Evolutionary conservation across 53 echinoderm and acorn worm genomes (phyloP).

Genomic region (Paelopatides confundens): DNA sequence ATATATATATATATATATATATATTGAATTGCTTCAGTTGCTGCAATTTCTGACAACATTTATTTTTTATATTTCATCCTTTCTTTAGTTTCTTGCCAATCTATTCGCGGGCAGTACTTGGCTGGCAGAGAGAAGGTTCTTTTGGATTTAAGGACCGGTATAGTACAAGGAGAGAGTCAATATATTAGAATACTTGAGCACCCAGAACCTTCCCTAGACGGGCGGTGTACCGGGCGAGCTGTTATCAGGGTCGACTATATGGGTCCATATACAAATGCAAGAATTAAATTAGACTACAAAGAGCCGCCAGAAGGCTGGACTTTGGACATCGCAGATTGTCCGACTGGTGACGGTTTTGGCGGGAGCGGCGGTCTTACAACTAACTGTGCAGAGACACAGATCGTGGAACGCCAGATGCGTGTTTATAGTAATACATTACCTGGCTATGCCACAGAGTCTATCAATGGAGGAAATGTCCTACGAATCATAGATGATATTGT

Average conservation of each 20-base stretch:
- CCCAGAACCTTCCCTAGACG: constrained; percentile 67
- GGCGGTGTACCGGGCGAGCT: constrained; percentile 82
- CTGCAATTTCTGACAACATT: not conserved
- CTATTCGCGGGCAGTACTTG: constrained; percentile 48
- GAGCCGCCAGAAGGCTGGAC: constrained; percentile 89
- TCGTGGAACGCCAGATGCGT: constrained; percentile 83
- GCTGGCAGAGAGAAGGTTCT: constrained; percentile 56
- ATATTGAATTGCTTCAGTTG: not conserved
- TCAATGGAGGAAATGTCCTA: constrained; percentile 90
- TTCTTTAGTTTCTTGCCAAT: constrained; percentile 58
- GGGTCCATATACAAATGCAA: constrained; percentile 82
- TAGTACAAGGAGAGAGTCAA: constrained; percentile 74
- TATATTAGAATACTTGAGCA: constrained; percentile 67
- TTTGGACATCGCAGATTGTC: constrained; percentile 88
- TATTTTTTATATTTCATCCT: not conserved
- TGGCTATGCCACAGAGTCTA: constrained; percentile 77
- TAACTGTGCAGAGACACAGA: constrained; percentile 94
- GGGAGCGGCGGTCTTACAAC: constrained; percentile 76
- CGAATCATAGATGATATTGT: constrained; percentile 91
- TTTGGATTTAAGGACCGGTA: constrained; percentile 80
- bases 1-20: too few species aligned
- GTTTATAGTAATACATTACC: constrained; percentile 90
- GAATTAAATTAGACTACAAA: constrained; percentile 79
- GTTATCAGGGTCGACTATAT: constrained; percentile 85
- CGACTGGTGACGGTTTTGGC: constrained; percentile 91